Evolutionary conservation across 2,888 invertebrate genomes (phyloP), one percentile per base, ranked within the genome.

Genomic region (Cheiracanthium punctorium): DNA sequence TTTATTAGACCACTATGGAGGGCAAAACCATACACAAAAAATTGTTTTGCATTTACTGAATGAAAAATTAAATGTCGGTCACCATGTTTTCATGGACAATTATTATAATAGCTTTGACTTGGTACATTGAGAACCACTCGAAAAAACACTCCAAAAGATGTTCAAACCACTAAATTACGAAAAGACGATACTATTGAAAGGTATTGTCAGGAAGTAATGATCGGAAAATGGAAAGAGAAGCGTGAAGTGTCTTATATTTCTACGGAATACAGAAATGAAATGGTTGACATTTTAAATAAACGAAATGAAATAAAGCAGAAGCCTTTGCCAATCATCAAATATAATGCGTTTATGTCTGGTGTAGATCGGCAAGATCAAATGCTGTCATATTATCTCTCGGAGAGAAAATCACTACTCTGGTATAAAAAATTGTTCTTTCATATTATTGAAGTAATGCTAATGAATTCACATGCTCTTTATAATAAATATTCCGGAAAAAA

Each of bases 41-140:
- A 43, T 67, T 67, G 65, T 67, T 76, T 76, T 76, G 67, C 67
- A 43, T 41, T 76, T 76, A 43, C 67, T 76, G 67, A 67, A 76
- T 43, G 67, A 76, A 77, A 77, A 77, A 77, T 77, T 77, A 69
- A 77, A 69, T 77, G 77, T 69, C 52, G 20, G 69, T 77, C 70
- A 77, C 69, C 43, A 77, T 77, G 69, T 77, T 77, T 69, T 70
- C 7, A 77, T 69, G 69, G 77, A 69, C 33, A 70, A 69, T 77
- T 77, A 77, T 70, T 77, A 69, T 77, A 77, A 77, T 32, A 77
- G 43, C 70, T 48, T 48, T 77, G 69, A 43, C 41, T 67, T 67
- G 67, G 74, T 74, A 64, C 37, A 64, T 64, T 74, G 64, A 58
- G 37, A 74, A 20, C 74, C 74, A 64, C 64, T 74, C 37, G 37